A percentile compares a stretch with the other conserved stretches of the same genome.
Conservation (phyloP, 2,888 invertebrate species). For the Agrenia bidenticulata region DNA sequence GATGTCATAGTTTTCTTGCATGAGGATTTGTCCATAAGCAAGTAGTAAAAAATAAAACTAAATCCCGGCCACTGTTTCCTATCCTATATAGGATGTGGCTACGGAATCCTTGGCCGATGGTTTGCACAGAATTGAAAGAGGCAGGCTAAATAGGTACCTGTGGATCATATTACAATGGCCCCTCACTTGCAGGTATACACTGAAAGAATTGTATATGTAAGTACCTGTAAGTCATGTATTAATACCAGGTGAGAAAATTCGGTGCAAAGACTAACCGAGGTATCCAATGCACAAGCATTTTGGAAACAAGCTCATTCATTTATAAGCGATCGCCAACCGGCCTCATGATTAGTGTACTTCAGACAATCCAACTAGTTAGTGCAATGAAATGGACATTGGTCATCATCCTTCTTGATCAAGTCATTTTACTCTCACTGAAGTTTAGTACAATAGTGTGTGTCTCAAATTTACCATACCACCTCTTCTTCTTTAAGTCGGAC, state of each 20-base stretch:
- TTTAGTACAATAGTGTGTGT: too few relatives aligned
- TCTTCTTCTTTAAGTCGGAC: too few relatives aligned
- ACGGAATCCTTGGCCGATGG: neutral
- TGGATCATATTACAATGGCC: neutral
- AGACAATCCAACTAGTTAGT: slow-evolving; percentile 12
- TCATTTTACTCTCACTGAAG: too few relatives aligned
- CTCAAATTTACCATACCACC: too few relatives aligned
- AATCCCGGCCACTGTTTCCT: neutral
- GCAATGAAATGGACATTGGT: slow-evolving; percentile 12
- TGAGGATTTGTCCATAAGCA: too few relatives aligned
- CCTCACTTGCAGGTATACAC: neutral
- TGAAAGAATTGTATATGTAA: too few relatives aligned
- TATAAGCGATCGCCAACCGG: slow-evolving; percentile 31
- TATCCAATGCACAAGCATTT: slow-evolving; percentile 6
- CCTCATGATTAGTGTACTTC: slow-evolving; percentile 12
- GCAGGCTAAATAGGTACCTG: neutral
- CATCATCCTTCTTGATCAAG: neutral
- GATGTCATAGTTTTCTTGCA: neutral
- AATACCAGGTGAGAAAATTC: slow-evolving; percentile 7
- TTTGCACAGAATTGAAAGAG: neutral
- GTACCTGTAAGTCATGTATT: too few relatives aligned
- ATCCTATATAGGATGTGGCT: slow-evolving; percentile 10
- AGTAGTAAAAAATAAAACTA: neutral
- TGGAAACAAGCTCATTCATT: slow-evolving; percentile 29
- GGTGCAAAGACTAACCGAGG: neutral